Base-by-base conservation (phyloP, 2,888 invertebrate genomes). In the Ichneumon xanthorius region DNA sequence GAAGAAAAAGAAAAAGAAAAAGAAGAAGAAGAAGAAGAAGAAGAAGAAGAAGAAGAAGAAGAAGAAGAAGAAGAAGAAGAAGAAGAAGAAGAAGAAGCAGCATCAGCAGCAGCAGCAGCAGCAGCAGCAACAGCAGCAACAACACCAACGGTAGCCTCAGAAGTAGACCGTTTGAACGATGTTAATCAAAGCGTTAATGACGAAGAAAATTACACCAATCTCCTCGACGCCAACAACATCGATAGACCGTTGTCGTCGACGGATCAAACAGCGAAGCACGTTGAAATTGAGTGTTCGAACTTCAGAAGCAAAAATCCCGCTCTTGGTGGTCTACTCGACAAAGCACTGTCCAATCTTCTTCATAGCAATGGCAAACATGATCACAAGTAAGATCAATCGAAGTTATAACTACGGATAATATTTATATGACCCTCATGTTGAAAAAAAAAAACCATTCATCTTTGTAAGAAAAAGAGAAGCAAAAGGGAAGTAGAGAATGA, bases 301-400 rank as follows among this genome's bases (percentile, higher is more conserved):
- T 89, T 91, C 4, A 92, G 92, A 61, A 88, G 85, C 77, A 92
- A 92, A 73, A 89, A 90, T 76, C 85, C 85, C 30, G 87, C 89
- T 6, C 84, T 92, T 30, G 92, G 92, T 0, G 91, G 92, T 19
- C 86, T 92, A 1, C 80, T 93, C 50, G 93, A 94, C 58, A 93
- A 93, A 55, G 91, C 93, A 0, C 86, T 93, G 4, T 92, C 93
- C 1, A 93, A 93, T 85, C 84, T 94, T 55, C 87, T 93, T 55
- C 93, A 94, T 76, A 92, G 86, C 80, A 93, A 93, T 30, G 91
- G 91, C 67, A 93, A 93, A 84, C 92, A 93, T 61, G 94, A 94
- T 88, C 93, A 94, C 58, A 92, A 92, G 94, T 94, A 68, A 91
- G 93, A 89, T 81, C 67, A 50, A 22, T 70, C 40, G 7, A 37